Base-by-base conservation (phyloP, 2,113 vertebrate species). In the Diglossa brunneiventris region DNA sequence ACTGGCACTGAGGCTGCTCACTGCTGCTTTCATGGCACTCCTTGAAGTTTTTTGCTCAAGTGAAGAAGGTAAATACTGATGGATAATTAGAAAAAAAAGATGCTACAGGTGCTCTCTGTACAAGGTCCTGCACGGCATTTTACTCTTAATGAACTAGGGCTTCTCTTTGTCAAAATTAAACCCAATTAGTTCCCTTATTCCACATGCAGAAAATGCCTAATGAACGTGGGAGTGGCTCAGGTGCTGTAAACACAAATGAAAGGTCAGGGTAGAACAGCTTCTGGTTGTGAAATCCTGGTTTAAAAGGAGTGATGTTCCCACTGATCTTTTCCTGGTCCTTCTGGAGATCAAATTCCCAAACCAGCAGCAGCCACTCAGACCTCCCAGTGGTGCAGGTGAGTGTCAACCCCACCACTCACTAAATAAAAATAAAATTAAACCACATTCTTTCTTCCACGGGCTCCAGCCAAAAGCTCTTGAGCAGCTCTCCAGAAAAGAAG, bases 241-340 rank as follows among this genome's bases (percentile, higher is more conserved):
- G 70, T 87, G 66, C 87, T 66, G 74, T 55, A 90, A 91, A 90
- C 41, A 93, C 72, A 92, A 88, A 68, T 33, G 75, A 35, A 92
- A 93, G 85, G 87, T 80, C 88, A 67, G 66, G 19, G 27, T 11
- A 28, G 85, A 73, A 39, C 31, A 53, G 72, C 67, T 83, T 37
- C 82, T 56, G 67, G 70, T 24, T 53, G 59, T 55, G 84, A 91
- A 88, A 47, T 50, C 70, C 81, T 50, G 22, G 1, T 83, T 90
- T 46, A 37, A 83, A 83, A 61, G 22, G 55, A n/a, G 39, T 19
- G 35, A 59, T n/a, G 55, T 26, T 63, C 42, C 47, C 41, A 33
- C 27, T 69, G 55, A 41, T 66, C 44, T 72, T 59, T 41, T 23
- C 24, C 75, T 42, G 30, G 22, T 30, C 35, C 50, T 70, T 67